Percentiles rank a stretch among this genome's conserved stretches.
These are phyloP conservation scores for Calliopum simillimum DNA, from an alignment of 2,888 invertebrate species.

Conservation along the genomic window DNA sequence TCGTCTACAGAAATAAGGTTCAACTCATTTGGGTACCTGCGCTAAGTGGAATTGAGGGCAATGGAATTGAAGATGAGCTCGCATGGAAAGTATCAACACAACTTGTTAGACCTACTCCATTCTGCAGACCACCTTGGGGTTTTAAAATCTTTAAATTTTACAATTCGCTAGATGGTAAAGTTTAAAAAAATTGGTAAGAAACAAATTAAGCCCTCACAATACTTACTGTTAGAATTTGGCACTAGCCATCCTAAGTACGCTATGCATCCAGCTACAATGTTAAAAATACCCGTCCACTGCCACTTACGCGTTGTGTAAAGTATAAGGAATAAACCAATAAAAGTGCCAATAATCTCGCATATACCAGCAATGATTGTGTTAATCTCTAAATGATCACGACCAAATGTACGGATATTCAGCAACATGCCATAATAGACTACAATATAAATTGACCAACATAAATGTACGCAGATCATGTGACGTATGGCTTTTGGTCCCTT, in stretches of 20 bases:
- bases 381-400: slow-evolving; percentile 66
- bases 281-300: slow-evolving; percentile 66
- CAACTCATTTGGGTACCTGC: too few relatives aligned
- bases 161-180: not conserved
- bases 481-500: slow-evolving; percentile 62
- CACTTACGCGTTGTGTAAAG: slow-evolving; percentile 64
- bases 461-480: slow-evolving; percentile 64
- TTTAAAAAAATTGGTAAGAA: too few relatives aligned
- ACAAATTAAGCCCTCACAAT: not conserved
- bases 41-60: too few relatives aligned
- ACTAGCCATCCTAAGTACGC: slow-evolving; percentile 66
- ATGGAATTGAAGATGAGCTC: too few relatives aligned
- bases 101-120: too few relatives aligned
- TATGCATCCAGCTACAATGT: slow-evolving; percentile 63
- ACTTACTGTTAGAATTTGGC: slow-evolving; percentile 57
- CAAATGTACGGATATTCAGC: slow-evolving; percentile 68
- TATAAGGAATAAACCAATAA: slow-evolving; percentile 65
- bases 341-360: slow-evolving; percentile 65
- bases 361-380: slow-evolving; percentile 67
- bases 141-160: not conserved
- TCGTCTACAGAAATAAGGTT: too few relatives aligned
- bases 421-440: slow-evolving; percentile 69
- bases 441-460: slow-evolving; percentile 66
- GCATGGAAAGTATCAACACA: too few relatives aligned
- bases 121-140: not conserved